Conservation (phyloP, 2,888 invertebrate genomes). For the Drosophila setosimentum region DNA sequence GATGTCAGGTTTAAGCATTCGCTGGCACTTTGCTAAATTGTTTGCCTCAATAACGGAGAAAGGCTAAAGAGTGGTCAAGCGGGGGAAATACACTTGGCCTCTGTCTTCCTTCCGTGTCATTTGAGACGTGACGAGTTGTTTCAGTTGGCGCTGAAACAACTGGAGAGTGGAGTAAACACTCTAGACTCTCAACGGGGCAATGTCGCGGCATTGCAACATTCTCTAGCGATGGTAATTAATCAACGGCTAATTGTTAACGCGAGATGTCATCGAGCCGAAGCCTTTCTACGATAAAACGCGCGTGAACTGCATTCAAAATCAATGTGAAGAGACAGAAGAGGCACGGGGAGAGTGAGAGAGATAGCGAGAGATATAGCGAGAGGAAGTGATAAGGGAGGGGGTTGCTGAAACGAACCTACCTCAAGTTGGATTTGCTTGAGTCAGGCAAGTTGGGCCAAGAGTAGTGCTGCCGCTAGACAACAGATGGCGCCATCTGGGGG, state of each 20-base stretch:
- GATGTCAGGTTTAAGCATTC: conserved; percentile 32
- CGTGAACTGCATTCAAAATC: conserved; percentile 70
- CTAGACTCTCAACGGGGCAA: not conserved
- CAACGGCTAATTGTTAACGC: conserved; percentile 70
- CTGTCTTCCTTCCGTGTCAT: conserved; percentile 47
- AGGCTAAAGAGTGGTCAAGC: not conserved
- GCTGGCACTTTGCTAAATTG: conserved; percentile 69
- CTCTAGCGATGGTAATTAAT: conserved; percentile 62
- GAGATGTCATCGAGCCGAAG: conserved; percentile 28
- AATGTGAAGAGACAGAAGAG: not conserved
- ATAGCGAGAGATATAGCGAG: not conserved
- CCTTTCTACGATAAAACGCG: conserved; percentile 44
- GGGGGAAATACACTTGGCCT: not conserved
- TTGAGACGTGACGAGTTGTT: conserved; percentile 27
- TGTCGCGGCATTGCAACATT: conserved; percentile 58
- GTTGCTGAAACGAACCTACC: conserved; percentile 61
- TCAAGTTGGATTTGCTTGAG: conserved; percentile 55
- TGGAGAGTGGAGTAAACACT: conserved; percentile 16
- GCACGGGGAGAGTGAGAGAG: not conserved
- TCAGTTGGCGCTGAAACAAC: not conserved
- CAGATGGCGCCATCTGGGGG: conserved; percentile 57
- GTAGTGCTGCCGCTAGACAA: conserved; percentile 12
- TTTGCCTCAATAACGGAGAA: conserved; percentile 36
- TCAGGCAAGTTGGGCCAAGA: conserved; percentile 36
- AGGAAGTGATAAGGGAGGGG: not conserved